phyloP scores from a whole-genome alignment of 2,888 invertebrate genomes.

The Colletes collaris region DNA sequence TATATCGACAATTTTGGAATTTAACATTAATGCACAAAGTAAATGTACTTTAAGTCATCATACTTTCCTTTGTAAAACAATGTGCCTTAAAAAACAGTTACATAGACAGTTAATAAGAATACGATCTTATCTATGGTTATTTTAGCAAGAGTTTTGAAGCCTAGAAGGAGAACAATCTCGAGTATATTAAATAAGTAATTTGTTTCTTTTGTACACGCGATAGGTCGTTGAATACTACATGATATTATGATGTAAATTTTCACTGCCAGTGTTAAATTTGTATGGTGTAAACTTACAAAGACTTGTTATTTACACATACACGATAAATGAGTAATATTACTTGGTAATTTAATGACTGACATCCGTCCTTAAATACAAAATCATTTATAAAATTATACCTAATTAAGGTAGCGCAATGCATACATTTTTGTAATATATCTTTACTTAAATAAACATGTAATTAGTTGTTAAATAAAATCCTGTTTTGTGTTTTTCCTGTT shows the following conservation, averaged over 20 bases:
- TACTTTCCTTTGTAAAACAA: background rate
- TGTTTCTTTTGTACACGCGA: background rate
- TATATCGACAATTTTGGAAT: background rate
- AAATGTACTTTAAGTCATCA: background rate
- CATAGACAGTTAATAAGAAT: background rate
- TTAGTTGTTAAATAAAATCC: background rate
- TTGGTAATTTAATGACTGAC: background rate
- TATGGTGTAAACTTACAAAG: conserved; percentile 5
- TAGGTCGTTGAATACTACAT: conserved; percentile 20
- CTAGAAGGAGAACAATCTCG: conserved; percentile 7
- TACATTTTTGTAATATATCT: conserved; percentile 45
- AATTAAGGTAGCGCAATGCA: conserved; percentile 3
- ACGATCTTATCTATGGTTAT: background rate
- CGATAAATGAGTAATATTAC: background rate
- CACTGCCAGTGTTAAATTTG: conserved; percentile 24
- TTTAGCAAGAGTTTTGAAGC: background rate
- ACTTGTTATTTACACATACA: conserved; percentile 9
- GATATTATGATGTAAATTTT: conserved; percentile 17
- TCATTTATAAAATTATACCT: conserved; percentile 9
- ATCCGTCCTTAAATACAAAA: conserved; percentile 29
- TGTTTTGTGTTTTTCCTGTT: background rate
- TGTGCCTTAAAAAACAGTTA: background rate
- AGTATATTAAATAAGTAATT: background rate
- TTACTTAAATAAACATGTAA: conserved; percentile 45
- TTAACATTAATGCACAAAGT: conserved; percentile 1